Evolutionary conservation across 2,888 invertebrate genomes (phyloP), one percentile per base, ranked within the genome.

Genomic region (Leptinotarsa peninsularis): DNA sequence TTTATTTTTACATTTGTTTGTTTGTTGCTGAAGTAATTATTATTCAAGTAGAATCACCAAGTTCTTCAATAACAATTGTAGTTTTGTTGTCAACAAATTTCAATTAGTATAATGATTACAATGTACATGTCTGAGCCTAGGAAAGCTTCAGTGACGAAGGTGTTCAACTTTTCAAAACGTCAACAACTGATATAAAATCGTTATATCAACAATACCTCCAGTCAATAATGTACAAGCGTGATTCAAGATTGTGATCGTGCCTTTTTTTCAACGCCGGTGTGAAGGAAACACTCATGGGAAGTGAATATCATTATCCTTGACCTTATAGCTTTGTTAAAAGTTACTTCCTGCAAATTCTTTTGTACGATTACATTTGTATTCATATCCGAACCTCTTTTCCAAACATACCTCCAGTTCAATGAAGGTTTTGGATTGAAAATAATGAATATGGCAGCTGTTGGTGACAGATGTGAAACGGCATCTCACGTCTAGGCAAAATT

Each of bases 251-350:
- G 33, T 63, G n/a, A 63, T 63, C 63, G 17, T 43, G 63, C 33
- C 27, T 33, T 63, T 17, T 63, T 63, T 60, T 63, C 63, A 7
- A 63, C n/a, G 23, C 58, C 43, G n/a, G 33, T 43, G 63, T 63
- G 63, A 63, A 63, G 63, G 63, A 63, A 63, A 43, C 43, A 63
- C 43, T 33, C 43, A 63, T 27, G 23, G 63, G 63, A 63, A 63
- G 63, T 63, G 63, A 33, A 63, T 43, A 63, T 43, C 17, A 27
- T 43, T 43, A 63, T 63, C 63, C 63, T 63, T 63, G 33, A 63
- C 63, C 63, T 63, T 63, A 63, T 33, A 21, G 33, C 17, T 63
- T 23, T 21, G 58, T 58, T 21, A 21, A 58, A 58, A 58, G n/a
- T 63, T 18, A 63, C 27, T 43, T 63, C 43, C 63, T 43, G 33